A percentile compares a stretch with the other conserved stretches of the same genome.
These are phyloP conservation scores for Blomia tropicalis DNA, from an alignment of 2,888 invertebrate genomes.

Conservation along the genomic window DNA sequence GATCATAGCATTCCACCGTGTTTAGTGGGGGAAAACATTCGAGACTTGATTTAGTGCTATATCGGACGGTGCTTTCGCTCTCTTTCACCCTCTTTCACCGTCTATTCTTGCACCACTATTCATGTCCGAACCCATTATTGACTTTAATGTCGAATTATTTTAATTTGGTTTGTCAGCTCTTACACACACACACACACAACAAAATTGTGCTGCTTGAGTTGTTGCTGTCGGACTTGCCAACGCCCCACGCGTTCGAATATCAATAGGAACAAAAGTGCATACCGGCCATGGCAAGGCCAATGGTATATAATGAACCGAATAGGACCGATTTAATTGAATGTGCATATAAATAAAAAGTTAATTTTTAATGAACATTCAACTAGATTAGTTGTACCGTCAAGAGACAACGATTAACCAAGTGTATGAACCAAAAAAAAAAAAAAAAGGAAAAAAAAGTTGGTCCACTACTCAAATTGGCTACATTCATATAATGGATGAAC, in stretches of 20 bases:
- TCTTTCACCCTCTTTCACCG: background rate
- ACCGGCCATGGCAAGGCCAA: too few species aligned
- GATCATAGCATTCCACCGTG: background rate
- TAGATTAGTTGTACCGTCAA: slow-evolving; percentile 8
- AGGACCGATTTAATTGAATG: slow-evolving; percentile 10
- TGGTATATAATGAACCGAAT: too few species aligned
- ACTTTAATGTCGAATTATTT: slow-evolving; percentile 4
- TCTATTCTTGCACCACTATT: background rate
- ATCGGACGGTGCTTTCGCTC: background rate
- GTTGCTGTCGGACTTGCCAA: too few species aligned
- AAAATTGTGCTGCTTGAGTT: too few species aligned
- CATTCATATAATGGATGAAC: too few species aligned
- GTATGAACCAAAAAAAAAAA: too few species aligned
- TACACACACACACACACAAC: background rate
- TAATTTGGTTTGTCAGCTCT: background rate
- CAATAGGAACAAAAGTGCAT: too few species aligned
- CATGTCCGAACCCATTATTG: slow-evolving; percentile 2
- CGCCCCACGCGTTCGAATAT: too few species aligned
- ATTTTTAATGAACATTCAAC: slow-evolving; percentile 6
- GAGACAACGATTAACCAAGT: too few species aligned
- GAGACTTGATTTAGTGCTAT: background rate
- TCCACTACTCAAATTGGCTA: too few species aligned
- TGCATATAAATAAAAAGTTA: slow-evolving; percentile 13
- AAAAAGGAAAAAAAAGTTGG: too few species aligned
- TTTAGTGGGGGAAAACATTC: background rate